Percentiles rank a stretch among this genome's conserved stretches.
phyloP scores from a whole-genome alignment of 2,888 invertebrate species.

The Lottia gigantea region DNA sequence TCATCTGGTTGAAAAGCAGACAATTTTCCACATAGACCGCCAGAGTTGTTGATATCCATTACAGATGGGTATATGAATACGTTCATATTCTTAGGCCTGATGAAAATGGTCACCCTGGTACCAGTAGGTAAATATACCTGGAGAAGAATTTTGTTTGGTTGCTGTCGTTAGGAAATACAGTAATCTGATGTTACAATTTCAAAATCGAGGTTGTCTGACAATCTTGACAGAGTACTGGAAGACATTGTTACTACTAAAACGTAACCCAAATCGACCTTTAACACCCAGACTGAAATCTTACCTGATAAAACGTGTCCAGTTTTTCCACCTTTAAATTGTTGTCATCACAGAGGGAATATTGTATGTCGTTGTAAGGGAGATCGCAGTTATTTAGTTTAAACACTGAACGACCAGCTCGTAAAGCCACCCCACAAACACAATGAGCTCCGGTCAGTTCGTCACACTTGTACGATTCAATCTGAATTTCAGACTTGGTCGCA shows the following conservation, averaged over 20 bases:
- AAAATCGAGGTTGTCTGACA: too few species aligned
- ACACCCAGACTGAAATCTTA: not conserved
- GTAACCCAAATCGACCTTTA: too few species aligned
- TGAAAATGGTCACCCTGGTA: not conserved
- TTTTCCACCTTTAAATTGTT: not conserved
- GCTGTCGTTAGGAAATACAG: too few species aligned
- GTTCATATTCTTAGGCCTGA: not conserved
- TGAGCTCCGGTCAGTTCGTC: not conserved
- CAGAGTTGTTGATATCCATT: not conserved
- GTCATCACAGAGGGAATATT: not conserved
- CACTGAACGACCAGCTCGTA: not conserved
- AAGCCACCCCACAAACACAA: not conserved
- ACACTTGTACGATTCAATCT: not conserved
- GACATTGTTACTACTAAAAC: too few species aligned
- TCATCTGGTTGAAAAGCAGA: not conserved
- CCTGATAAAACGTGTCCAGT: not conserved
- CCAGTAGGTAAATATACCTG: not conserved
- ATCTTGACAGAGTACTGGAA: too few species aligned
- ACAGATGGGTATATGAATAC: not conserved
- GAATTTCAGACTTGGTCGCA: not conserved
- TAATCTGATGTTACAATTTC: too few species aligned
- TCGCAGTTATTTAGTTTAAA: not conserved
- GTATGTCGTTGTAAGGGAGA: not conserved
- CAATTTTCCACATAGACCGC: not conserved
- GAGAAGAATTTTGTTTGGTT: too few species aligned